phyloP scores from a whole-genome alignment of 2,888 invertebrate genomes.

The Coenonympha arcania region DNA sequence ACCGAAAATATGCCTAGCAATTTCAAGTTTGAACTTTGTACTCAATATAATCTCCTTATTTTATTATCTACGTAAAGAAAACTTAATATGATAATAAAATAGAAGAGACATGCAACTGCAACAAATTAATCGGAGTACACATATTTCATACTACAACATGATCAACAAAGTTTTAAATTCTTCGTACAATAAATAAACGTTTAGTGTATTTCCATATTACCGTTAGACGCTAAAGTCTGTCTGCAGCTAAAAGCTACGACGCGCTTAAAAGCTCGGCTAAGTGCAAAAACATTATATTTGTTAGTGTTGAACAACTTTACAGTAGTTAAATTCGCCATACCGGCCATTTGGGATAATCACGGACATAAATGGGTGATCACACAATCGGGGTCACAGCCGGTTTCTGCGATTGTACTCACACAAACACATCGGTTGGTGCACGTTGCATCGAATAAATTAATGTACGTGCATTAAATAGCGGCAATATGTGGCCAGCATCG shows the following conservation, averaged over 20 bases:
- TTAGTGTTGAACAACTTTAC: constrained; percentile 1
- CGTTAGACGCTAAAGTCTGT: constrained; percentile 2
- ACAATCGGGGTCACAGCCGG: constrained; percentile 14
- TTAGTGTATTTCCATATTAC: constrained; percentile 4
- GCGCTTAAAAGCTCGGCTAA: constrained; percentile 2
- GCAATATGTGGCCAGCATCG: constrained; percentile 6
- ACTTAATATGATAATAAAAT: too few species aligned
- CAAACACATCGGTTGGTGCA: constrained; percentile 6
- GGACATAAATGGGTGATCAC: constrained; percentile 8
- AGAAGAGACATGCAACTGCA: neutral
- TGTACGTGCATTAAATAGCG: constrained; percentile 10
- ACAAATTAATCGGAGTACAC: neutral
- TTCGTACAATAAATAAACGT: neutral
- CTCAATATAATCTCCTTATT: neutral
- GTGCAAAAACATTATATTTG: constrained; percentile 7
- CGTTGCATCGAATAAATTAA: constrained; percentile 12
- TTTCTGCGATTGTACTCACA: constrained; percentile 9
- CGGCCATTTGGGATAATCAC: constrained; percentile 6
- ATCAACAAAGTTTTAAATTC: neutral
- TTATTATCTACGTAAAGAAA: too few species aligned
- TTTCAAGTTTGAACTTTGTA: neutral
- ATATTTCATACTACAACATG: neutral
- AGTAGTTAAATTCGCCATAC: constrained; percentile 4
- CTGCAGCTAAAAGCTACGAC: neutral
- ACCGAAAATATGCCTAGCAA: neutral